Conservation (phyloP, 2,797 vertebrate species). For the Poeciliopsis turneri region DNA sequence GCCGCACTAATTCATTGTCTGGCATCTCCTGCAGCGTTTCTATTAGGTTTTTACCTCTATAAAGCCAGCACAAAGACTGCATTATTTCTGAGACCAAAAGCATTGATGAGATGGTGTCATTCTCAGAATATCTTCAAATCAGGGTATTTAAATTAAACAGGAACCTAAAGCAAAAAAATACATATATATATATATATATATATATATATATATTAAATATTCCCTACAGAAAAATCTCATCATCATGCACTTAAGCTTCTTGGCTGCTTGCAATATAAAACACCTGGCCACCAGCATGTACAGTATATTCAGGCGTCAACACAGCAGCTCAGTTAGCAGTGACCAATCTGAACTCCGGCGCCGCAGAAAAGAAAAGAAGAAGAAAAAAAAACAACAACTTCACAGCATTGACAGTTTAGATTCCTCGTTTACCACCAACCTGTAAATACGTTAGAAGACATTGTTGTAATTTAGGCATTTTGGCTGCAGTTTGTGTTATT, state of each 20-base stretch:
- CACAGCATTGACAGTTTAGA: neutral
- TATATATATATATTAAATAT: neutral
- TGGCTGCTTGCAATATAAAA: conserved; percentile 43
- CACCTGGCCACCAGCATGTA: conserved; percentile 55
- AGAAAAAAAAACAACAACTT: neutral
- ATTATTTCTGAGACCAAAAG: conserved; percentile 45
- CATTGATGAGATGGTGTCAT: conserved; percentile 32
- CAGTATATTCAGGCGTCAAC: conserved; percentile 26
- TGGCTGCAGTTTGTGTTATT: conserved; percentile 11
- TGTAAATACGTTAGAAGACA: conserved; percentile 6
- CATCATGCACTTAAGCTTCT: conserved; percentile 27
- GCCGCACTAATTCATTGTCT: conserved; percentile 36
- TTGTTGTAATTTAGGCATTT: neutral
- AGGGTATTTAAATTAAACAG: conserved; percentile 62
- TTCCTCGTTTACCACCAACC: neutral
- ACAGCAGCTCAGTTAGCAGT: conserved; percentile 23
- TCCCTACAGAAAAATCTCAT: conserved; percentile 36
- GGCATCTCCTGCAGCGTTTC: conserved; percentile 27
- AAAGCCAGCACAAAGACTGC: conserved; percentile 74
- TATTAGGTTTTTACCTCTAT: conserved; percentile 49
- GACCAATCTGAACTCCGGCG: conserved; percentile 8
- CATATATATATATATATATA: neutral
- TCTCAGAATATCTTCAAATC: conserved; percentile 59
- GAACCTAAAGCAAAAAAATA: conserved; percentile 40
- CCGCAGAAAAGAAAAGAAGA: neutral